Conservation (phyloP, 2,113 vertebrate genomes). For the Gymnorhina tibicen region DNA sequence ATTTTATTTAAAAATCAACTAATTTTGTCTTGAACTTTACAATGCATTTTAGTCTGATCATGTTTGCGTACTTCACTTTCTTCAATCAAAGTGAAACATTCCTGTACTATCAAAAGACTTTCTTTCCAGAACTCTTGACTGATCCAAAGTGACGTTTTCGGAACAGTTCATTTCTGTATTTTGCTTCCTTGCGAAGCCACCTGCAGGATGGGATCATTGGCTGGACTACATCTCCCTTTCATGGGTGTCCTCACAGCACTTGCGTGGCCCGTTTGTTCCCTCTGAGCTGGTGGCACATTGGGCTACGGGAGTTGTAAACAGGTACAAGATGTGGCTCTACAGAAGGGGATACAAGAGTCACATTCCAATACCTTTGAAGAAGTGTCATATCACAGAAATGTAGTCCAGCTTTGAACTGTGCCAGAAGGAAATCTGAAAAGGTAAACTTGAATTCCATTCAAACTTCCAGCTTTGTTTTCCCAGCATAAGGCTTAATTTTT, state of each 20-base stretch:
- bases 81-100: background rate
- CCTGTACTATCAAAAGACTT: background rate
- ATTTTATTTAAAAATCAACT: background rate
- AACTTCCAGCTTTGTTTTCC: background rate
- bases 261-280: background rate
- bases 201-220: background rate
- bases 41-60: background rate
- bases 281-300: background rate
- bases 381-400: background rate
- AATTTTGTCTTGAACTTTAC: background rate
- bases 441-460: background rate
- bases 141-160: background rate
- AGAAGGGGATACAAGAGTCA: background rate
- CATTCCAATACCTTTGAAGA: background rate
- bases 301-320: background rate
- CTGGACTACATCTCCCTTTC: background rate
- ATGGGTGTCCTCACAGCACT: background rate
- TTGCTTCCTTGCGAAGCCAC: background rate
- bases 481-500: background rate
- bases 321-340: background rate
- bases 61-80: background rate
- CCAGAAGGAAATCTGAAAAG: background rate
- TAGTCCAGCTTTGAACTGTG: background rate
- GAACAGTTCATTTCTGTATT: background rate
- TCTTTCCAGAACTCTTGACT: background rate